Base-by-base conservation (phyloP, 2,888 invertebrate genomes). In the Ceriagrion tenellum region DNA sequence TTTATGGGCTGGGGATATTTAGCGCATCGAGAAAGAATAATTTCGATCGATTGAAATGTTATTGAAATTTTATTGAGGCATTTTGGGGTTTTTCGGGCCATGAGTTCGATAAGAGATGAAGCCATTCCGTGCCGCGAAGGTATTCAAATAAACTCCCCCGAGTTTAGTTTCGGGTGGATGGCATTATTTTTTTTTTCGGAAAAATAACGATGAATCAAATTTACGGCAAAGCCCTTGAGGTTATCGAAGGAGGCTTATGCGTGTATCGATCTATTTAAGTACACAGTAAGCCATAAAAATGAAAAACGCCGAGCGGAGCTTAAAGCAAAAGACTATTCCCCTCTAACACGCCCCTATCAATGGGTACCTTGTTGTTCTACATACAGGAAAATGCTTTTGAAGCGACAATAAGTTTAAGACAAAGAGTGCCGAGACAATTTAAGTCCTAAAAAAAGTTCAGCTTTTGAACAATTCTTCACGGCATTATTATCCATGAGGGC, bases 21-120 rank as follows among this genome's bases (percentile, higher is more conserved):
- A 81, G 81, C 81, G 81, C 81, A 81, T 81, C 81, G 81, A 35
- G 81, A 35, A 81, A 81, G 81, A 81, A 81, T 81, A 81, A 81
- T 81, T 81, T 81, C 81, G 81, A 81, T 81, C 81, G 81, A 81
- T 81, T 81, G 81, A 81, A 81, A 35, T 81, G 81, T 81, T 81
- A 81, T 81, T 81, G 81, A 81, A 81, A 81, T 81, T 81, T 81
- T 81, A 81, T 81, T 81, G 81, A 35, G n/a, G n/a, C 81, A 35
- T 81, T 81, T 81, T 35, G 30, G 81, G 30, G 30, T 30, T 81
- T 81, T 81, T 35, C 30, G 81, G 81, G 30, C 81, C 30, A 30
- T 10, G 35, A 1, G 16, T 81, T 81, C 81, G 81, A 81, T 81
- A 81, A 81, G 81, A 81, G 81, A 81, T 81, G 81, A 81, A 81